These are phyloP conservation scores for Pachymerium ferrugineum DNA, from an alignment of 2,888 invertebrate genomes.

Conservation along the genomic window DNA sequence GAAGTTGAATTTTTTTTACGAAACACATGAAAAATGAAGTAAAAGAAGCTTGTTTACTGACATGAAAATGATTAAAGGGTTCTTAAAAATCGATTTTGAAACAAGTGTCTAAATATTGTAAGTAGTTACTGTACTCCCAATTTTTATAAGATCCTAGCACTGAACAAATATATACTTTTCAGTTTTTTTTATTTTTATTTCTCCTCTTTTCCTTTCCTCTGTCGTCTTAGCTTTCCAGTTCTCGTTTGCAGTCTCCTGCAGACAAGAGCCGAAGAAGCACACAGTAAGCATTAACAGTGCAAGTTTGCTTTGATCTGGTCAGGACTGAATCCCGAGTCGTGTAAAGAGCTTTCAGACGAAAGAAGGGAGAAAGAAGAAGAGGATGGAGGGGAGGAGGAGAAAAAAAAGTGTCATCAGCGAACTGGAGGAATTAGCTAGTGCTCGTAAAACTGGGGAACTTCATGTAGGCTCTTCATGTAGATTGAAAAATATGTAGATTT, in stretches of 20 bases:
- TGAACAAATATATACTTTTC: not conserved
- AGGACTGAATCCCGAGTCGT: not conserved
- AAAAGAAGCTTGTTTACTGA: no score
- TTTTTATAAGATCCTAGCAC: not conserved
- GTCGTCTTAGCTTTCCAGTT: no score
- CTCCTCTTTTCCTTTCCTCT: not conserved
- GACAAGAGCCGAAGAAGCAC: not conserved
- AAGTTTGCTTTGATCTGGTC: constrained; percentile 5
- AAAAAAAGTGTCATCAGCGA: not conserved
- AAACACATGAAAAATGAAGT: no score
- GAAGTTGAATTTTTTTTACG: no score
- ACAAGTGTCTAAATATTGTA: no score
- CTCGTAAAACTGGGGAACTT: constrained; percentile 5
- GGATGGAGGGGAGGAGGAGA: not conserved
- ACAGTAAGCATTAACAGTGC: constrained; percentile 10
- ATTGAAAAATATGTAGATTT: constrained; percentile 16
- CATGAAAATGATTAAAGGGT: no score
- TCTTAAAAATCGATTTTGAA: no score
- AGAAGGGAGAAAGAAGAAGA: not conserved
- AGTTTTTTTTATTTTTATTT: no score
- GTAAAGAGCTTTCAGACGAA: constrained; percentile 1
- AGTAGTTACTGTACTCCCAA: no score
- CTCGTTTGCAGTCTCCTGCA: not conserved
- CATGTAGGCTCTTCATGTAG: constrained; percentile 1
- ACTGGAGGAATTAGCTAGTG: not conserved